Percentiles rank a stretch among this genome's conserved stretches.
phyloP scores from a whole-genome alignment of 2,113 vertebrate species.

The Ptychochromis oligacanthus region DNA sequence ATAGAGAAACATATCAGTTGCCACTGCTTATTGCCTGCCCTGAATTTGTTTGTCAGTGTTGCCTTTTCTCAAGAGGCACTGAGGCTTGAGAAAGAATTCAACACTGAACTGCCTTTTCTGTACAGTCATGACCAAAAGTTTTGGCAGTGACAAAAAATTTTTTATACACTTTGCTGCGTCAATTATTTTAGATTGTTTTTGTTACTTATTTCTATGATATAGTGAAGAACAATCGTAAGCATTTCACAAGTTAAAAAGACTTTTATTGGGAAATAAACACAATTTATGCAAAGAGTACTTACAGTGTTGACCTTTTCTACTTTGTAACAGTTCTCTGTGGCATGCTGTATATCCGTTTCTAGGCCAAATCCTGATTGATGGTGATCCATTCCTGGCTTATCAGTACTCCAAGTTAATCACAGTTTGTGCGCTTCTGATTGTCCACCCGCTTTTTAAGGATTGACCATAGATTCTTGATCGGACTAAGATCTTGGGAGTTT shows the following conservation, averaged over 20 bases:
- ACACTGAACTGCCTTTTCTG: neutral
- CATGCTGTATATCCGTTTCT: too few species aligned
- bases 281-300: too few species aligned
- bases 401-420: neutral
- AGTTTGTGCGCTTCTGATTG: neutral
- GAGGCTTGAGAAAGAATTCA: neutral
- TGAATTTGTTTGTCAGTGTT: conserved; percentile 28
- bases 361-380: neutral
- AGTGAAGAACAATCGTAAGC: too few species aligned
- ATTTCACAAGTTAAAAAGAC: too few species aligned
- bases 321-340: too few species aligned
- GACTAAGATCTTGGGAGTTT: neutral
- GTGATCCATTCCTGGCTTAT: neutral
- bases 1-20: conserved; percentile 37
- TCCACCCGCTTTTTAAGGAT: neutral
- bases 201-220: too few species aligned
- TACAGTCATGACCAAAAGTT: too few species aligned
- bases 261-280: too few species aligned
- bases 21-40: conserved; percentile 37
- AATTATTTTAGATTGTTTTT: too few species aligned
- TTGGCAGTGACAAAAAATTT: too few species aligned
- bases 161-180: too few species aligned
- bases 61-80: neutral
- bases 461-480: neutral
- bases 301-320: too few species aligned